phyloP scores from a whole-genome alignment of 2,888 invertebrate genomes.

The Tipula unca region DNA sequence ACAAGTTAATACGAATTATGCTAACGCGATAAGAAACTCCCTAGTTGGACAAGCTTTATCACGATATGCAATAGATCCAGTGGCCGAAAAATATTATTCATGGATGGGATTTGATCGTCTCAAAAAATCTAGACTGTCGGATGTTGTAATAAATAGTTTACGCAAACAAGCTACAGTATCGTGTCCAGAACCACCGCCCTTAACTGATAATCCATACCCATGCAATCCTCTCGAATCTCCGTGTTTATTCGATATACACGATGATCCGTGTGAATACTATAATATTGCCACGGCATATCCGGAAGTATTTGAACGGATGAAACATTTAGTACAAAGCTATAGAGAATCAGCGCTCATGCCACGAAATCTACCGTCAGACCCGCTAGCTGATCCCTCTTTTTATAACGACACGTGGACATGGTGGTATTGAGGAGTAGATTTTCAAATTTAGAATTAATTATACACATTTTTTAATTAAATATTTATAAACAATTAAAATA shows the following conservation, averaged over 20 bases:
- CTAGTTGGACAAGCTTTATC: constrained; percentile 28
- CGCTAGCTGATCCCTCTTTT: constrained; percentile 44
- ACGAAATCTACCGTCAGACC: constrained; percentile 42
- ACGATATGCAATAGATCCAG: constrained; percentile 22
- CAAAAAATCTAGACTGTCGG: too few relatives aligned
- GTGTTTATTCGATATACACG: constrained; percentile 45
- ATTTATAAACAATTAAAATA: too few relatives aligned
- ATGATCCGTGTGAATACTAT: constrained; percentile 46
- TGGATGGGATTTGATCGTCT: too few relatives aligned
- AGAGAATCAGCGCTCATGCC: constrained; percentile 40
- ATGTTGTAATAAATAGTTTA: constrained; percentile 28
- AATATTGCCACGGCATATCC: constrained; percentile 32
- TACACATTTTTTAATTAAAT: too few relatives aligned
- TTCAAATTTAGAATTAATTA: too few relatives aligned
- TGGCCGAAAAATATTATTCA: not conserved
- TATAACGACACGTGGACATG: constrained; percentile 51
- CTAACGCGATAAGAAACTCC: constrained; percentile 30
- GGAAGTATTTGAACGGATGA: constrained; percentile 33
- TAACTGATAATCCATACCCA: not conserved
- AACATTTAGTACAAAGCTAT: constrained; percentile 40
- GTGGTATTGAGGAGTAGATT: constrained; percentile 37
- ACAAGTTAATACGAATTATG: constrained; percentile 28
- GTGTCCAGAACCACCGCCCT: constrained; percentile 26
- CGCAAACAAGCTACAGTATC: constrained; percentile 30
- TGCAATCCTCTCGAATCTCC: constrained; percentile 36